A percentile compares a stretch with the other conserved stretches of the same genome.
Conservation (phyloP, 2,113 vertebrate species). For the Saimiri boliviensis region DNA sequence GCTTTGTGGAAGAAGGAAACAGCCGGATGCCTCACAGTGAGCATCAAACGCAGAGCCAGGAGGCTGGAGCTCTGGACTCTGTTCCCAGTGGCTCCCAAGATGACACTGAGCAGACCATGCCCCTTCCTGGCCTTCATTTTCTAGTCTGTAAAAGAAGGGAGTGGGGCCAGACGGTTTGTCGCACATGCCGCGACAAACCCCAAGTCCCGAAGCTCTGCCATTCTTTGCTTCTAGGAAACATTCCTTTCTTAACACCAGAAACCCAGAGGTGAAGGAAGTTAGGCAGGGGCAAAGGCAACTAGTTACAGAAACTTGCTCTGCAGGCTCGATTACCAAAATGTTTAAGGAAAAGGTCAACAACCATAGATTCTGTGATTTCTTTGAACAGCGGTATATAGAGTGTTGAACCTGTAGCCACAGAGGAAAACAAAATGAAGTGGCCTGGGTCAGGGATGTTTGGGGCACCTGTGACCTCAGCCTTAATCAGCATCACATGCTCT, state of each 20-base stretch:
- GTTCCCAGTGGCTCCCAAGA: not conserved
- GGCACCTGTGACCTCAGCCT: constrained; percentile 30
- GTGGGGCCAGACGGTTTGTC: not conserved
- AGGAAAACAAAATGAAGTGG: constrained; percentile 44
- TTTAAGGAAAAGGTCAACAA: constrained; percentile 6
- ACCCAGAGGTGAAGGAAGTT: not conserved
- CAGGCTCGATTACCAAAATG: not conserved
- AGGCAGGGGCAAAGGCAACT: not conserved
- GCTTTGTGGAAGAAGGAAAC: constrained; percentile 72
- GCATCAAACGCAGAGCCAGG: constrained; percentile 63
- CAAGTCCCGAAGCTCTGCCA: not conserved
- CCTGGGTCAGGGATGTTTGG: not conserved
- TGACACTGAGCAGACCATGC: not conserved
- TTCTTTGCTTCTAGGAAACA: constrained; percentile 30
- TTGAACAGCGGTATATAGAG: not conserved
- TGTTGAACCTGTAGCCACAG: not conserved
- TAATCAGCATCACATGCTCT: constrained; percentile 7
- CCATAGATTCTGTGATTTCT: not conserved
- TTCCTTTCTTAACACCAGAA: not conserved
- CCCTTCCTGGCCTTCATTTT: not conserved
- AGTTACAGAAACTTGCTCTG: not conserved
- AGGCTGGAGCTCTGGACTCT: constrained; percentile 33
- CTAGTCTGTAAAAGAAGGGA: not conserved
- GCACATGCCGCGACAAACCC: too few relatives aligned
- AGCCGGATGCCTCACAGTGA: constrained; percentile 70